Percentiles rank a stretch among this genome's conserved stretches.
These are phyloP conservation scores for Drosophila parabipectinata DNA, from an alignment of 1,140 invertebrate species.

Conservation along the genomic window DNA sequence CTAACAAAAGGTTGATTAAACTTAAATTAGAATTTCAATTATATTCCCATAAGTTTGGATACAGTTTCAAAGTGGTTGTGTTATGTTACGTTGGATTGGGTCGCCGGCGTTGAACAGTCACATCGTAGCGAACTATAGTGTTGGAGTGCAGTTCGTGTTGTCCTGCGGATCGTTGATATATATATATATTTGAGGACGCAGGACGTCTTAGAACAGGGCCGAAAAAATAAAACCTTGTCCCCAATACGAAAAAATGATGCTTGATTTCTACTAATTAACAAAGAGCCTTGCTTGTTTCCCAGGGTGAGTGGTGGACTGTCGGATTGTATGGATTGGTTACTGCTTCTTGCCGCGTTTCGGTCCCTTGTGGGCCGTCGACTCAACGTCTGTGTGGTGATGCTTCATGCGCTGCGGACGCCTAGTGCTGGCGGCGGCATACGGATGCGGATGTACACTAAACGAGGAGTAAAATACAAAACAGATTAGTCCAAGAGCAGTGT, in stretches of 20 bases:
- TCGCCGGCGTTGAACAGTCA: slow-evolving; percentile 37
- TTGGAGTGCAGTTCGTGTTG: neutral
- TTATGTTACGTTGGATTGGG: neutral
- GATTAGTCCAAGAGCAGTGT: slow-evolving; percentile 8
- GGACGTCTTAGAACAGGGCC: neutral
- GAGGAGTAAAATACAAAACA: neutral
- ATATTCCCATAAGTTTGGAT: slow-evolving; percentile 12
- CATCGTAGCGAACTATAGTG: neutral
- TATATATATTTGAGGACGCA: neutral
- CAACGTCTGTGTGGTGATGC: slow-evolving; percentile 52
- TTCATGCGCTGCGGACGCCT: slow-evolving; percentile 65
- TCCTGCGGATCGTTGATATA: no score
- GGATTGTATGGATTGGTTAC: slow-evolving; percentile 1
- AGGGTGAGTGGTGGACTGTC: slow-evolving; percentile 25
- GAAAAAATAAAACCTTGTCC: neutral
- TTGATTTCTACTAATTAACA: neutral
- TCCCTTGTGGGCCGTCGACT: slow-evolving; percentile 30
- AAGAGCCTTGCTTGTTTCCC: slow-evolving; percentile 25
- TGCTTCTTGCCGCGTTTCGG: slow-evolving; percentile 58
- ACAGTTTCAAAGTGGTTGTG: slow-evolving; percentile 14
- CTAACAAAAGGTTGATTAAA: slow-evolving; percentile 12
- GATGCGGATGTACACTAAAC: slow-evolving; percentile 68
- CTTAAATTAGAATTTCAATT: slow-evolving; percentile 25
- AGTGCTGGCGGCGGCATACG: slow-evolving; percentile 51
- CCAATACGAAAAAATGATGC: neutral